Conservation (phyloP, 2,113 vertebrate genomes). For the Amphiprion ocellaris region DNA sequence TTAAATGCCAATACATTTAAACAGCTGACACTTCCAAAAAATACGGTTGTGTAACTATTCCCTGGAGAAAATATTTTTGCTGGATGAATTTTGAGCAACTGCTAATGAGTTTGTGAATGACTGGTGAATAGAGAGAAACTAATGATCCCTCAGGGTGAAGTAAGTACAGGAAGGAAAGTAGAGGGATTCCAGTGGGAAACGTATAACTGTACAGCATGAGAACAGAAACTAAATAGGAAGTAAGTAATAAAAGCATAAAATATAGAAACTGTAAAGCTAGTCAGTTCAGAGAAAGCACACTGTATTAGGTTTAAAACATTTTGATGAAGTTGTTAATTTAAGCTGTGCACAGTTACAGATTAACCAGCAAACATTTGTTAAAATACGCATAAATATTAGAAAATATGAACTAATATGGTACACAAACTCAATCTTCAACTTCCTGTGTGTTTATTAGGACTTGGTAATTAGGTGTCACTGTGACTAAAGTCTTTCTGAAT, state of each 20-base stretch:
- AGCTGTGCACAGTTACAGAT: too few species aligned
- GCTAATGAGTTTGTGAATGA: conserved; percentile 8
- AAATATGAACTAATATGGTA: neutral
- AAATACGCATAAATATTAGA: neutral
- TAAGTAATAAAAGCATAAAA: neutral
- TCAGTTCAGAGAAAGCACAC: too few species aligned
- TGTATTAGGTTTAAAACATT: too few species aligned
- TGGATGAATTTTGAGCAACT: conserved; percentile 19
- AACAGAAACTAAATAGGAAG: conserved; percentile 11
- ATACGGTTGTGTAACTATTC: conserved; percentile 21
- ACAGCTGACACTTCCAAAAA: conserved; percentile 25
- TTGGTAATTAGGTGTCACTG: conserved; percentile 11
- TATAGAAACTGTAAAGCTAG: neutral
- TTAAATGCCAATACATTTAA: conserved; percentile 35
- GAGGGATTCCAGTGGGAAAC: neutral
- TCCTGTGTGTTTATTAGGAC: conserved; percentile 1
- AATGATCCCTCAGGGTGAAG: conserved; percentile 28
- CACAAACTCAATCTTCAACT: neutral
- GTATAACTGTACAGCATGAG: neutral
- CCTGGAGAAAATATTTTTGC: conserved; percentile 14
- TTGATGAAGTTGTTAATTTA: too few species aligned
- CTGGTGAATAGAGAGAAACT: conserved; percentile 38
- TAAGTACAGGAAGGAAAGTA: neutral
- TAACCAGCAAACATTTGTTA: neutral
- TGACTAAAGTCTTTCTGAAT: neutral